These are phyloP conservation scores for Merops nubicus DNA, from an alignment of 2,113 vertebrate genomes.

Conservation along the genomic window DNA sequence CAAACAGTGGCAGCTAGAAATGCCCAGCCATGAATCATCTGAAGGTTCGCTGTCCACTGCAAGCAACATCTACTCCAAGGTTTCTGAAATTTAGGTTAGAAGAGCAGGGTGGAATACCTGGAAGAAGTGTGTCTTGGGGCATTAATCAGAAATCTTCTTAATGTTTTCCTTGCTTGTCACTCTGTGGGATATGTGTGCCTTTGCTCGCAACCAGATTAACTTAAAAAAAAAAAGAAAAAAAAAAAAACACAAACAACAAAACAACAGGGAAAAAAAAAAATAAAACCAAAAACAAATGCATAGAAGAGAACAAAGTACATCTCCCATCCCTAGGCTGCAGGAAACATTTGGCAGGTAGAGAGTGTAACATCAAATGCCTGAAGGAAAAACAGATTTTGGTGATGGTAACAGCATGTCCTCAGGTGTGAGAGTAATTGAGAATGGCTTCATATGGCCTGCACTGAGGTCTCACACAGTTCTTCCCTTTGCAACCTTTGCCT, in stretches of 20 bases:
- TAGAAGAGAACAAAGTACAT: not conserved
- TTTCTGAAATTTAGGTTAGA: not conserved
- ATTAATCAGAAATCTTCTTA: not conserved
- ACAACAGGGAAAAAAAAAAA: too few species aligned
- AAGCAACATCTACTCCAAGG: not conserved
- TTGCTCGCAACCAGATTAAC: not conserved
- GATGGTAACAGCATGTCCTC: not conserved
- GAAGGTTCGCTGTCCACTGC: not conserved
- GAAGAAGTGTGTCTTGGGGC: not conserved
- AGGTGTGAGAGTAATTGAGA: not conserved
- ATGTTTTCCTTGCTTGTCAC: not conserved
- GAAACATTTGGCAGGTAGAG: not conserved
- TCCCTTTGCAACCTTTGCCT: not conserved
- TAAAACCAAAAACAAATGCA: too few species aligned
- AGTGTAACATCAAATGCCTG: not conserved
- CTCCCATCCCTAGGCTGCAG: not conserved
- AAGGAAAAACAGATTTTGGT: constrained; percentile 3
- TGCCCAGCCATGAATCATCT: not conserved
- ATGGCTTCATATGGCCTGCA: rapidly evolving
- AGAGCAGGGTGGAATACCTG: not conserved
- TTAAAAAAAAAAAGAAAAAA: too few species aligned
- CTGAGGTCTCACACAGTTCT: not conserved
- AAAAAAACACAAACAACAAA: too few species aligned
- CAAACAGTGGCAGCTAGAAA: not conserved
- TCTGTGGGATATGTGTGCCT: not conserved